Evolutionary conservation across 2,888 invertebrate genomes (phyloP), one percentile per base, ranked within the genome.

Genomic region (Cancer borealis): DNA sequence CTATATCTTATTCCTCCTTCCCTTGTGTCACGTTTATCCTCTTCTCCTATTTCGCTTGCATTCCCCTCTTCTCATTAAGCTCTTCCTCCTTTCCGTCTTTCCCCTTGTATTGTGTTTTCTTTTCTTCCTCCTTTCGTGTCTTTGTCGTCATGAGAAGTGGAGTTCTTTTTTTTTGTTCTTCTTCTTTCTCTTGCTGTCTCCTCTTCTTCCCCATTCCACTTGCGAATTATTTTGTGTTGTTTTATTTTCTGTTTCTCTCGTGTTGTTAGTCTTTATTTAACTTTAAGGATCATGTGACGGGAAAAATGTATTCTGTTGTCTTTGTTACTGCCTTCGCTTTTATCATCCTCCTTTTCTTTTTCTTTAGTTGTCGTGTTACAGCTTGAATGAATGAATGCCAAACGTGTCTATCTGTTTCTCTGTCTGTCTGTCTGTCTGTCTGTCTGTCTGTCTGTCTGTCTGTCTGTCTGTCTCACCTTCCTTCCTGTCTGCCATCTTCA

Each of bases 161-260:
- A 54, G 54, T 0, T 46, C 47, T 10, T n/a, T 39, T 91, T 39
- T 91, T 39, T 66, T 39, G 5, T 66, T 91, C 66, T 45, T 21
- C 45, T 60, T 91, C 73, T 73, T 45, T 73, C 91, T 91, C 73
- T 91, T 73, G 17, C 91, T 91, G 26, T 91, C 91, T 26, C 54
- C 26, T 26, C 26, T 60, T 90, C 90, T 30, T 30, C 17, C 90
- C n/a, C 60, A 3, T 30, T 54, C 90, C 39, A 21, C 79, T 79
- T 79, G 17, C 54, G 17, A 54, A 2, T 54, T 54, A 2, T 17
- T 54, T 3, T 0, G 12, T 79, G 26, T 79, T 79, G 30, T 79
- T 79, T 79, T 79, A 26, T 79, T 8, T 79, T 5, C 30, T 66
- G 79, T 30, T 30, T 12, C 21, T 79, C 79, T 79, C 30, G 79